These are phyloP conservation scores for Phalloptychus januarius DNA, from an alignment of 2,797 vertebrate species.

Conservation along the genomic window DNA sequence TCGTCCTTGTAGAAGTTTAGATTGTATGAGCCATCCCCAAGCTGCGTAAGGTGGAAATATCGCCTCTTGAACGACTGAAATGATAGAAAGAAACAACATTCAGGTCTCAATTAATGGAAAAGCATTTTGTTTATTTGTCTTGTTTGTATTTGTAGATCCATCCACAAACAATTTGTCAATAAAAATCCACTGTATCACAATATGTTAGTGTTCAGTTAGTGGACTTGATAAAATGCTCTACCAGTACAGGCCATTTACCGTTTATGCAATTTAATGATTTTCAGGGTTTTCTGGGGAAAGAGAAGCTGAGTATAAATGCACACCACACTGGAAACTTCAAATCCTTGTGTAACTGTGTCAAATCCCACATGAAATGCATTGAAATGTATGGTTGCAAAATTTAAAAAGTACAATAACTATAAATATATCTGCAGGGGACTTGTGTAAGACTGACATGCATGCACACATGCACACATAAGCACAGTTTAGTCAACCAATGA, in stretches of 20 bases:
- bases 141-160: not conserved
- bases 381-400: not conserved
- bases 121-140: not conserved
- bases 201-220: not conserved
- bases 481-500: not conserved
- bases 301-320: not conserved
- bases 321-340: not conserved
- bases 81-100: constrained; percentile 24
- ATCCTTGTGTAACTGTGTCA: not conserved
- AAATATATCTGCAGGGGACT: not conserved
- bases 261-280: not conserved
- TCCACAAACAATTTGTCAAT: not conserved
- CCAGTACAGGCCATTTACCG: no score
- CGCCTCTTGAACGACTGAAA: constrained; percentile 96
- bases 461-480: not conserved
- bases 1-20: constrained; percentile 99
- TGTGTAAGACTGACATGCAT: not conserved
- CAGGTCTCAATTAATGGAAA: not conserved
- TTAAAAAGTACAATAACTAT: not conserved
- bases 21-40: constrained; percentile 97
- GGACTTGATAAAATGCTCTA: no score
- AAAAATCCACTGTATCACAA: not conserved
- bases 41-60: constrained; percentile 97
- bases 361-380: not conserved
- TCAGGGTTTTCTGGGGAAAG: not conserved